A percentile compares a stretch with the other conserved stretches of the same genome.
These are phyloP conservation scores for Botrylloides violaceus DNA, from an alignment of 23 tunicate species.

Conservation along the genomic window DNA sequence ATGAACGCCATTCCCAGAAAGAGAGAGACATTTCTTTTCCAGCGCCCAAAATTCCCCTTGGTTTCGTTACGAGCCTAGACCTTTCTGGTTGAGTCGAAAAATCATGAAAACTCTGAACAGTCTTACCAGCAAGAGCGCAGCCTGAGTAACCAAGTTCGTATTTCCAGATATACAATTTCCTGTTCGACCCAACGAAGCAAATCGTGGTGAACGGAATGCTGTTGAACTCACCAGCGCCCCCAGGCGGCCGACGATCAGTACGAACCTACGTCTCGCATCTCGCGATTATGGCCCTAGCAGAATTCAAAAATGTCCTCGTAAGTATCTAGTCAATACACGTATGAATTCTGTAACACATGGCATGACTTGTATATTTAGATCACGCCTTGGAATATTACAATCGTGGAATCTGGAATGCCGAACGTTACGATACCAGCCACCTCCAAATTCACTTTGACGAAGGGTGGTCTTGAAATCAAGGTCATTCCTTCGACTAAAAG, in stretches of 20 bases:
- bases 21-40: too few relatives aligned
- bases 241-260: constrained; percentile 1
- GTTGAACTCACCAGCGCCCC: constrained; percentile 30
- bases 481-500: neutral
- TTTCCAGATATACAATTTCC: constrained; percentile 49
- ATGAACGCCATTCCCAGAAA: too few relatives aligned
- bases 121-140: too few relatives aligned
- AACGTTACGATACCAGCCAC: constrained; percentile 23
- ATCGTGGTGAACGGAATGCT: constrained; percentile 47
- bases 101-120: too few relatives aligned
- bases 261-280: constrained; percentile 41
- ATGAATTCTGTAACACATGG: neutral
- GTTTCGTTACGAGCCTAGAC: too few relatives aligned
- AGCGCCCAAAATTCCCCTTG: too few relatives aligned
- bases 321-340: neutral
- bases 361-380: neutral
- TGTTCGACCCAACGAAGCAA: constrained; percentile 30
- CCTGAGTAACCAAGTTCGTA: too few relatives aligned
- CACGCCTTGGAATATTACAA: constrained; percentile 24
- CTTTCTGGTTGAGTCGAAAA: too few relatives aligned
- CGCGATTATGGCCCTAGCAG: constrained; percentile 15
- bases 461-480: neutral
- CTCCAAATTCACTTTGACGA: neutral
- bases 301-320: neutral
- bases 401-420: constrained; percentile 9